Evolutionary conservation across 2,888 invertebrate genomes (phyloP).

Genomic region (Macaria liturata): DNA sequence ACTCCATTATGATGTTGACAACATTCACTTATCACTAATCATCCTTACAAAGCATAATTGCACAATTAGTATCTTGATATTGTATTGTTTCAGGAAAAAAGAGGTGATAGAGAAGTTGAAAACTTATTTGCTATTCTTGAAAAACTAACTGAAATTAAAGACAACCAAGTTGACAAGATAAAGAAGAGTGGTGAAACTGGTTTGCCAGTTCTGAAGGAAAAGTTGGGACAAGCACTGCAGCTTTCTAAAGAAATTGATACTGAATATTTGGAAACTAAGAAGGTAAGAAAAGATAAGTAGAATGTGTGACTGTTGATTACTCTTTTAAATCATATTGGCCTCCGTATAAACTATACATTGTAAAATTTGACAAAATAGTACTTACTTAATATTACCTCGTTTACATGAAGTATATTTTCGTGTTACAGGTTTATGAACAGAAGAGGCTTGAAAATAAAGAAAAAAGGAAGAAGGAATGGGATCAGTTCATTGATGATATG

Average conservation of each 20-base stretch:
- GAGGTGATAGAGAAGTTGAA: slow-evolving; percentile 91
- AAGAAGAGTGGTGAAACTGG: slow-evolving; percentile 84
- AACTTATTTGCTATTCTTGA: slow-evolving; percentile 90
- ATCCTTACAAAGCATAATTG: no score
- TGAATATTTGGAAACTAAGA: slow-evolving; percentile 80
- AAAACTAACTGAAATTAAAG: slow-evolving; percentile 89
- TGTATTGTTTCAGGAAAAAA: slow-evolving; percentile 84
- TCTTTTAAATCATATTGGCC: not conserved
- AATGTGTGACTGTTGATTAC: no score
- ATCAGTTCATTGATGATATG: slow-evolving; percentile 90
- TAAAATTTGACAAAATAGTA: not conserved
- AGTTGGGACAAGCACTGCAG: slow-evolving; percentile 85
- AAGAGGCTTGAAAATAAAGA: slow-evolving; percentile 57
- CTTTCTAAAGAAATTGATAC: slow-evolving; percentile 85
- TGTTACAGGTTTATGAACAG: slow-evolving; percentile 52
- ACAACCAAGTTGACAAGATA: slow-evolving; percentile 88
- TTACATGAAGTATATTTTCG: no score
- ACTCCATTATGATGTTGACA: no score
- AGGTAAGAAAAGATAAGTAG: slow-evolving; percentile 61
- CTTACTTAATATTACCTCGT: not conserved
- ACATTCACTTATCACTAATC: no score
- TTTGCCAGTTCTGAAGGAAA: slow-evolving; percentile 85
- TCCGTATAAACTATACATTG: not conserved
- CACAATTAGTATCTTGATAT: not conserved
- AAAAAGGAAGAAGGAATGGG: slow-evolving; percentile 84